Conservation (phyloP, 1,140 invertebrate species). For the Asobara japonica region DNA sequence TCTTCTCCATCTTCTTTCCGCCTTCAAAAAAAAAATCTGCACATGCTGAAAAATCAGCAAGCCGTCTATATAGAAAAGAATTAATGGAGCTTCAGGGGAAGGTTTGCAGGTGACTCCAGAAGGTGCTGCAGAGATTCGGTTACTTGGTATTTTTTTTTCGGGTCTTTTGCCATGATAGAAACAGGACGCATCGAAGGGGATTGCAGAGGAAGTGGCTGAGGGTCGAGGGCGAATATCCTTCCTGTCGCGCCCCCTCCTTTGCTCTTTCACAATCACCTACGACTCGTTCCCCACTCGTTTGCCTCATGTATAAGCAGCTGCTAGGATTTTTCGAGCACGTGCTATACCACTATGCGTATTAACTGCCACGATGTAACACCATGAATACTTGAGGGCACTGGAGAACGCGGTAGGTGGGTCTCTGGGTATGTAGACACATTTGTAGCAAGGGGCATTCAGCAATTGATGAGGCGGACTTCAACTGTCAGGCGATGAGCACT, state of each 20-base stretch:
- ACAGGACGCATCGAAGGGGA: slow-evolving; percentile 28
- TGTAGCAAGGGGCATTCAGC: not conserved
- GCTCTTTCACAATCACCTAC: slow-evolving; percentile 14
- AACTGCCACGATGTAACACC: not conserved
- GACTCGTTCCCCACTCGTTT: not conserved
- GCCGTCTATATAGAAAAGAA: not conserved
- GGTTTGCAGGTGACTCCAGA: slow-evolving; percentile 27
- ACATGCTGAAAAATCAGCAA: not conserved
- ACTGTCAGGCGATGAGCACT: not conserved
- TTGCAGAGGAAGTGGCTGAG: slow-evolving; percentile 40
- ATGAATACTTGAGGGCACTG: not conserved
- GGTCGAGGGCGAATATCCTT: slow-evolving; percentile 51
- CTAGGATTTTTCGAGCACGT: slow-evolving; percentile 62
- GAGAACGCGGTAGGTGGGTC: slow-evolving; percentile 18
- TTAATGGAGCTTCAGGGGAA: not conserved
- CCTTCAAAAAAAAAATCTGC: not conserved
- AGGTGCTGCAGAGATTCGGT: slow-evolving; percentile 28
- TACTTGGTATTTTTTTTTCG: slow-evolving; percentile 15
- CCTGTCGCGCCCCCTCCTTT: slow-evolving; percentile 38
- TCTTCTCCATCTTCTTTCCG: no score
- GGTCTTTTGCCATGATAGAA: slow-evolving; percentile 1
- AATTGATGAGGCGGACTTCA: not conserved
- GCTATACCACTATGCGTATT: slow-evolving; percentile 40
- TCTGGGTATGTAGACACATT: not conserved
- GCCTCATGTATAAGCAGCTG: slow-evolving; percentile 38